Conservation (phyloP, 2,113 vertebrate species). For the Dasypus novemcinctus region DNA sequence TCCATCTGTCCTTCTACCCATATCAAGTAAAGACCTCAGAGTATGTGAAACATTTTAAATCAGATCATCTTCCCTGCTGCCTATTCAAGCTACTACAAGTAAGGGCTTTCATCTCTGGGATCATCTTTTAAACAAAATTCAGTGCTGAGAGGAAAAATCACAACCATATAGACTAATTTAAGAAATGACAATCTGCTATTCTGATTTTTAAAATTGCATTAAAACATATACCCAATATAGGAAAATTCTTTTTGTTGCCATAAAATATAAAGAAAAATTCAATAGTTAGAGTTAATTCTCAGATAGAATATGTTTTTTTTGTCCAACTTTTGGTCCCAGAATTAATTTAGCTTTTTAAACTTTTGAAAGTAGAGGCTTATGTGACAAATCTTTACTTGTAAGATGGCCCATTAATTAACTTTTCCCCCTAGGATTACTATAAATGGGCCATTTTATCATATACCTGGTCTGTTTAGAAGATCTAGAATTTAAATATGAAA, state of each 20-base stretch:
- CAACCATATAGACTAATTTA: not conserved
- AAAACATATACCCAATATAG: not conserved
- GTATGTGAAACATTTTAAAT: not conserved
- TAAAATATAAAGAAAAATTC: not conserved
- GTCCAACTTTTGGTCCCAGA: not conserved
- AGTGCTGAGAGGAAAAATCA: not conserved
- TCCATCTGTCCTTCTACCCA: not conserved
- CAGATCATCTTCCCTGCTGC: not conserved
- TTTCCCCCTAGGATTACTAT: not conserved
- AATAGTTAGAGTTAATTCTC: not conserved
- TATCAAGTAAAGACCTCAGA: not conserved
- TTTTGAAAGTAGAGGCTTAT: not conserved
- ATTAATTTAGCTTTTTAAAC: slow-evolving; percentile 34
- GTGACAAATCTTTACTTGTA: not conserved
- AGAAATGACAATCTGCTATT: not conserved
- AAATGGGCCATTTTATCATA: not conserved
- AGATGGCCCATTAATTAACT: not conserved
- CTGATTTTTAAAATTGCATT: not conserved
- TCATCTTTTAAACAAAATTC: not conserved
- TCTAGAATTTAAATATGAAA: slow-evolving; percentile 29
- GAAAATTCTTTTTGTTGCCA: not conserved
- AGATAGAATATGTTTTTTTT: not conserved
- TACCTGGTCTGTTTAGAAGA: not conserved
- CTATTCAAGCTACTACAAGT: not conserved
- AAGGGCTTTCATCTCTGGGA: not conserved